phyloP scores from a whole-genome alignment of 2,888 invertebrate species.

The Apodemia zela region DNA sequence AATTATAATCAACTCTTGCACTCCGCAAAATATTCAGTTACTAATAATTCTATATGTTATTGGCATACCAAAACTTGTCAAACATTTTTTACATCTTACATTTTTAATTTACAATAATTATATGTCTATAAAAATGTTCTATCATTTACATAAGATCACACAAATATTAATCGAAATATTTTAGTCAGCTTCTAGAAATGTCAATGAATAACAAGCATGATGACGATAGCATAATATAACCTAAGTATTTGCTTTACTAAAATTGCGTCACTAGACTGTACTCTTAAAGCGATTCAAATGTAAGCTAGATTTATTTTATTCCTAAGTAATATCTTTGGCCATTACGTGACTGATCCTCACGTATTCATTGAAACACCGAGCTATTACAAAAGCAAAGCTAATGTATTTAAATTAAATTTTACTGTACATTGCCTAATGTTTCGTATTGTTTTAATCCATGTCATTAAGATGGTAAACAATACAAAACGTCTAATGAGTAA shows the following conservation, averaged over 20 bases:
- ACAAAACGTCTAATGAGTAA: conserved; percentile 5
- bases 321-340: conserved; percentile 67
- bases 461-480: conserved; percentile 14
- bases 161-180: too few relatives aligned
- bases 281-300: conserved; percentile 37
- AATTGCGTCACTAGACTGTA: neutral
- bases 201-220: neutral
- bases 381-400: conserved; percentile 22
- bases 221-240: neutral
- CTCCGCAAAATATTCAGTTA: neutral
- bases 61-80: neutral
- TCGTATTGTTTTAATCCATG: conserved; percentile 10
- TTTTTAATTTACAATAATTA: too few relatives aligned
- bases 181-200: too few relatives aligned
- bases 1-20: too few relatives aligned
- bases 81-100: too few relatives aligned
- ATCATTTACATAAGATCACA: too few relatives aligned
- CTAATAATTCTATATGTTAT: neutral
- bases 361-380: conserved; percentile 46
- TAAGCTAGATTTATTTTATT: conserved; percentile 65
- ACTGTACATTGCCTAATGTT: conserved; percentile 8
- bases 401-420: conserved; percentile 16
- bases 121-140: too few relatives aligned
- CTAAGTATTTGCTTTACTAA: neutral
- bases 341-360: conserved; percentile 76